These are phyloP conservation scores for Lamprotornis superbus DNA, from an alignment of 2,113 vertebrate genomes.

Conservation along the genomic window DNA sequence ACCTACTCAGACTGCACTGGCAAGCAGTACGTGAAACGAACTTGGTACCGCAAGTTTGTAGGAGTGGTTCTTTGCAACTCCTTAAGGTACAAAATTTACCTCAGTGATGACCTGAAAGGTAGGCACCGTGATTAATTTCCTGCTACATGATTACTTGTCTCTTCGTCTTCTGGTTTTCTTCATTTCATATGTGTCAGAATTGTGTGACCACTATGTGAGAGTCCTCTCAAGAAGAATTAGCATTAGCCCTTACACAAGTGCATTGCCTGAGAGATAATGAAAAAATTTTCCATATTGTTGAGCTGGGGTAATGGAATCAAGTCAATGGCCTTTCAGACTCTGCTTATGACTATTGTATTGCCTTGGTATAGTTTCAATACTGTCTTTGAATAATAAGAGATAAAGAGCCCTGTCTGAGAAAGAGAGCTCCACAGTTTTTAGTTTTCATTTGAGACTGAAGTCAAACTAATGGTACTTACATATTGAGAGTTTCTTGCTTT, in stretches of 20 bases:
- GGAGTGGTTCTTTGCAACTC: conserved; percentile 97
- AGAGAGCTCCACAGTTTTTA: not conserved
- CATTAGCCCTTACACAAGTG: not conserved
- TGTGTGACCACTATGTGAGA: not conserved
- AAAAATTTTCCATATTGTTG: not conserved
- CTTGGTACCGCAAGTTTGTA: conserved; percentile 97
- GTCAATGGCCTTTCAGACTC: not conserved
- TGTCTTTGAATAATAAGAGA: not conserved
- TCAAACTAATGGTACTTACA: not conserved
- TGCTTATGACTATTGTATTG: not conserved
- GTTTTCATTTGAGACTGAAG: not conserved
- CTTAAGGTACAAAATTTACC: conserved; percentile 97
- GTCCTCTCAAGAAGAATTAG: not conserved
- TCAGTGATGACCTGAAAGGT: conserved; percentile 95
- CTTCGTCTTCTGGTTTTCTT: not conserved
- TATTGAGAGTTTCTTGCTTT: not conserved
- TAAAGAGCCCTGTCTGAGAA: not conserved
- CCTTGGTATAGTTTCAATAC: not conserved
- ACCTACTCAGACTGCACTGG: conserved; percentile 90
- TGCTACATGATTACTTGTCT: not conserved
- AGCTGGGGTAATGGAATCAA: not conserved
- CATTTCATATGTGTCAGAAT: not conserved
- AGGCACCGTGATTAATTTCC: conserved; percentile 15
- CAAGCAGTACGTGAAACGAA: conserved; percentile 95
- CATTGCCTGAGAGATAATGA: not conserved